phyloP scores from a whole-genome alignment of 1,140 invertebrate genomes.

The Palaemon carinicauda region DNA sequence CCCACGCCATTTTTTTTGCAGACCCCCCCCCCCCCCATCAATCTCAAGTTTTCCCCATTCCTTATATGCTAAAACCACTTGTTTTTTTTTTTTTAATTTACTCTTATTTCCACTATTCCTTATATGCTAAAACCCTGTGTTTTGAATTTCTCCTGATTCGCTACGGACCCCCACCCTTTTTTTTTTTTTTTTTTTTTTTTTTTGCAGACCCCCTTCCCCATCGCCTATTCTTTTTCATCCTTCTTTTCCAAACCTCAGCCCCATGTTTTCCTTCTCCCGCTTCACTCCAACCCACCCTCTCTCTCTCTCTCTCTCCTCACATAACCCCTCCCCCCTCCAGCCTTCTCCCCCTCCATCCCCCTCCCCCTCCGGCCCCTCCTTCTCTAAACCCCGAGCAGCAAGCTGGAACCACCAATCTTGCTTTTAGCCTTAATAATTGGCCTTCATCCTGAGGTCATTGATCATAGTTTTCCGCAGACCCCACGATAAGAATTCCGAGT shows the following conservation, averaged over 20 bases:
- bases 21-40: too few species aligned
- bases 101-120: too few species aligned
- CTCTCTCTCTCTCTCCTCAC: not conserved
- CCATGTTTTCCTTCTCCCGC: not conserved
- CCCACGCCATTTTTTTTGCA: too few species aligned
- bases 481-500: conserved; percentile 42
- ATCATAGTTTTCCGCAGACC: conserved; percentile 34
- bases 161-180: not conserved
- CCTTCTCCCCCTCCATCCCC: not conserved
- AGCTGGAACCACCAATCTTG: conserved; percentile 44
- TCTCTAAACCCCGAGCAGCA: too few species aligned
- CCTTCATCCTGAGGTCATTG: conserved; percentile 23
- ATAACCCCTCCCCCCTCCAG: not conserved
- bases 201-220: not conserved
- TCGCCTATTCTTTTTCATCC: not conserved
- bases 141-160: not conserved
- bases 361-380: not conserved
- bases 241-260: not conserved
- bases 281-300: not conserved
- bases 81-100: too few species aligned
- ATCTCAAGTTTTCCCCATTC: too few species aligned
- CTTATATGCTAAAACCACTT: too few species aligned
- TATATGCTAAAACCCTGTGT: too few species aligned
- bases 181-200: not conserved
- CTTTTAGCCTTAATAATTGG: conserved; percentile 51